Evolutionary conservation across 64 coral and sea anemone genomes (phyloP).

Genomic region (Porites lutea): DNA sequence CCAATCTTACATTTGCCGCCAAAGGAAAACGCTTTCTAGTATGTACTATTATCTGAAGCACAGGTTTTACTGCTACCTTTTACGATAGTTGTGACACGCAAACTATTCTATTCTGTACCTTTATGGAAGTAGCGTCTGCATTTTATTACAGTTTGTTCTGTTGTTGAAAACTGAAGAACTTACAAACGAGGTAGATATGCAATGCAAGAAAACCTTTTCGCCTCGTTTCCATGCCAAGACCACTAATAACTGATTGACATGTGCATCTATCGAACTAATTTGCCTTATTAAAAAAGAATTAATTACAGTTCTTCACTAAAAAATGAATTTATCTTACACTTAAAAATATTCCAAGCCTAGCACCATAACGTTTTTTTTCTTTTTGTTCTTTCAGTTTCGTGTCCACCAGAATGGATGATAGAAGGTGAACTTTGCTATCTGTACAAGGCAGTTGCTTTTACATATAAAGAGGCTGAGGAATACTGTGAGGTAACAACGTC

Average conservation of each 20-base stretch:
- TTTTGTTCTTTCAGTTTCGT: slow-evolving; percentile 34
- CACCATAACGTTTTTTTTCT: too few species aligned
- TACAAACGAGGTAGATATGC: slow-evolving; percentile 3
- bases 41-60: background rate
- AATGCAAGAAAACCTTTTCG: too few species aligned
- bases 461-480: slow-evolving; percentile 40
- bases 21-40: slow-evolving; percentile 41
- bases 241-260: too few species aligned
- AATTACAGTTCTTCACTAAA: background rate
- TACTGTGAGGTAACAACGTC: slow-evolving; percentile 28
- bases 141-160: slow-evolving; percentile 13
- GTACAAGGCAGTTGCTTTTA: slow-evolving; percentile 32
- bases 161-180: slow-evolving; percentile 17
- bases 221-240: too few species aligned
- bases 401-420: slow-evolving; percentile 68
- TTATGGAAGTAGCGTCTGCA: background rate
- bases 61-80: background rate
- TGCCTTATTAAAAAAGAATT: background rate
- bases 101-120: slow-evolving; percentile 12
- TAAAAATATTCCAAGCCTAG: too few species aligned
- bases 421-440: slow-evolving; percentile 49
- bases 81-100: background rate
- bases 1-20: slow-evolving; percentile 29
- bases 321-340: too few species aligned
- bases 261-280: slow-evolving; percentile 1